phyloP scores from a whole-genome alignment of 2,888 invertebrate genomes.

The Ectemnius lituratus region DNA sequence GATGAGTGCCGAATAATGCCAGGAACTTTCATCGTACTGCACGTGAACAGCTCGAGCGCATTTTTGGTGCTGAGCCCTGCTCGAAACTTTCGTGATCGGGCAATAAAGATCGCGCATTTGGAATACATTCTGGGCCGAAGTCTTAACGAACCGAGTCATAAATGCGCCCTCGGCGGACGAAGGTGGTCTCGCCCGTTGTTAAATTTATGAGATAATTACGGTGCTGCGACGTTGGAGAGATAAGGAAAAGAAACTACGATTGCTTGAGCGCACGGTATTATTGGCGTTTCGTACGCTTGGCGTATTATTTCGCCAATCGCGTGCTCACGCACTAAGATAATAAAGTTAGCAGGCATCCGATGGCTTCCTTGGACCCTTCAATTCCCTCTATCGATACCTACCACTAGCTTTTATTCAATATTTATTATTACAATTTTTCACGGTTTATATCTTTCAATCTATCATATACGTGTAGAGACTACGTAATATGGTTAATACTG shows the following conservation, averaged over 20 bases:
- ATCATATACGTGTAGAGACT: too few relatives aligned
- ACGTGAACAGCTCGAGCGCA: too few relatives aligned
- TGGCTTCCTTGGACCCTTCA: too few relatives aligned
- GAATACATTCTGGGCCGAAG: slow-evolving; percentile 30
- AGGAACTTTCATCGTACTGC: too few relatives aligned
- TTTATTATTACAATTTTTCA: too few relatives aligned
- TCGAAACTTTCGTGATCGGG: slow-evolving; percentile 19
- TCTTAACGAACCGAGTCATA: slow-evolving; percentile 39
- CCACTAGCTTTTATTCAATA: too few relatives aligned
- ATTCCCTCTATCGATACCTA: too few relatives aligned
- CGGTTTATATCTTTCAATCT: too few relatives aligned
- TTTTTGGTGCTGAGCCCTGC: too few relatives aligned
- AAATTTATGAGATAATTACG: slow-evolving; percentile 35
- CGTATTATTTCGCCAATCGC: slow-evolving; percentile 2
- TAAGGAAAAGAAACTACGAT: slow-evolving; percentile 12
- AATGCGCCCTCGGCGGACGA: slow-evolving; percentile 11
- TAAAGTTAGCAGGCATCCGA: too few relatives aligned
- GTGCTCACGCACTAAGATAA: not conserved
- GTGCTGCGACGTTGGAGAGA: not conserved
- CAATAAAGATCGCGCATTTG: slow-evolving; percentile 26
- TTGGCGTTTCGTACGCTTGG: not conserved
- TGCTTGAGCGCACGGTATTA: not conserved
- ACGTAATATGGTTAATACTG: too few relatives aligned
- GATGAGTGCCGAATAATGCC: too few relatives aligned
- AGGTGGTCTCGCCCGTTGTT: slow-evolving; percentile 10